Base-by-base conservation (phyloP, 2,797 vertebrate species). In the Mormyrus proboscirostris region DNA sequence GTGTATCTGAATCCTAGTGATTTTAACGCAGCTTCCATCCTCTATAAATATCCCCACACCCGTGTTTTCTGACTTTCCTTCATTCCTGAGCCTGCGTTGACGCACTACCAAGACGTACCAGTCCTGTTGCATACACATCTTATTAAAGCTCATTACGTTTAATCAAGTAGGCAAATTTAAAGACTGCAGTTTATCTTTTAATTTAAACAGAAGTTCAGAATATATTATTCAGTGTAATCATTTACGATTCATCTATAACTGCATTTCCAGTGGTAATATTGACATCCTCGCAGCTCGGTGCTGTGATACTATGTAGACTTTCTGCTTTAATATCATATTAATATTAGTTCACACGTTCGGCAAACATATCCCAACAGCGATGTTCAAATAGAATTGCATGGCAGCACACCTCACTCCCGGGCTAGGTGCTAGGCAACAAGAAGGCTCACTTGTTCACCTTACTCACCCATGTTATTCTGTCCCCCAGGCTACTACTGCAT, bases 31-130 rank as follows among this genome's bases (percentile, higher is more conserved):
- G 53, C 82, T 89, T 65, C 86, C 59, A 47, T 50, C 5, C 41
- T 89, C 88, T 38, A 86, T 50, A 84, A 86, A 65, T 69, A 89
- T 86, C 44, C n/a, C 8, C 8, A 44, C 4, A 69, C 49, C n/a
- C 38, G 69, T 62, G 89, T 57, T 76, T 59, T 50, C 83, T 16
- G 33, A 59, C 57, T 65, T 50, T 6, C 57, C 44, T 83, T 88
- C 44, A 59, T 51, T 50, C 1, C n/a, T 83, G 19, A 69, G 12
- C 9, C 25, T n/a, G 38, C 2, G 16, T 4, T 44, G 73, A 79
- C 9, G 16, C 73, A 79, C 38, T 41, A 79, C 14, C 38, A 7
- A 2, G 25, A 79, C 38, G 6, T 79, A n/a, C 2, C 41, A 3
- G 6, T 16, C 0, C 38, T 41, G 16, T 79, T 41, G 4, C 7